A percentile compares a stretch with the other conserved stretches of the same genome.
These are phyloP conservation scores for Neria commutata DNA, from an alignment of 2,888 invertebrate species.

Conservation along the genomic window DNA sequence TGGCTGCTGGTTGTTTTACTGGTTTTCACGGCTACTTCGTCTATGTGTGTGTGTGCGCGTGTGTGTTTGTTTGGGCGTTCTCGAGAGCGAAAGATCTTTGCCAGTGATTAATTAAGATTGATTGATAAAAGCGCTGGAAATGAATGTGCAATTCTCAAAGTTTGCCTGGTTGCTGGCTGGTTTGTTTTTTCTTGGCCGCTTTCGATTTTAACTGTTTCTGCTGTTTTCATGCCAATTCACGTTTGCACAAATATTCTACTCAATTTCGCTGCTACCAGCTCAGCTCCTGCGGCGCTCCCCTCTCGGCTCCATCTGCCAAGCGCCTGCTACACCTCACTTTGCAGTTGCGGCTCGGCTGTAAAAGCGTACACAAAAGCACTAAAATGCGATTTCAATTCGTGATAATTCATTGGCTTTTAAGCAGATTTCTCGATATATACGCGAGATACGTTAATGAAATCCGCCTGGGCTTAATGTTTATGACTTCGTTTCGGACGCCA, in stretches of 20 bases:
- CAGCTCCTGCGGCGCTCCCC: not conserved
- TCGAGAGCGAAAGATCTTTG: conserved; percentile 48
- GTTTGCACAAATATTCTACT: not conserved
- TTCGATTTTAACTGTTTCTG: not conserved
- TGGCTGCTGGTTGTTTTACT: not conserved
- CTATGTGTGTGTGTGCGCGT: too few relatives aligned
- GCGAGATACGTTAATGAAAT: conserved; percentile 22
- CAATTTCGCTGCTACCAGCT: not conserved
- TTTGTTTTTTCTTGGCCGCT: conserved; percentile 16
- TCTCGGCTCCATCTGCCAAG: not conserved
- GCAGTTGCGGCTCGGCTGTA: too few relatives aligned
- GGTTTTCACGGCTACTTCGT: too few relatives aligned
- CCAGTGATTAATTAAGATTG: conserved; percentile 61
- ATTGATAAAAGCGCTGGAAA: conserved; percentile 52
- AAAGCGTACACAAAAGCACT: conserved; percentile 26
- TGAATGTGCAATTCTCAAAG: conserved; percentile 17
- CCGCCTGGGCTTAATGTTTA: conserved; percentile 20
- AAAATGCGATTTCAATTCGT: conserved; percentile 31
- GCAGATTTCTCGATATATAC: conserved; percentile 23
- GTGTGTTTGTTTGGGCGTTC: conserved; percentile 23
- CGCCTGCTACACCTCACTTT: too few relatives aligned
- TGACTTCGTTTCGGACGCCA: conserved; percentile 4
- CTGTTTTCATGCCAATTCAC: not conserved
- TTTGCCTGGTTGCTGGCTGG: not conserved
- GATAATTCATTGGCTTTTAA: conserved; percentile 32